Conservation (phyloP, 2,113 vertebrate genomes). For the Thryonomys swinderianus region DNA sequence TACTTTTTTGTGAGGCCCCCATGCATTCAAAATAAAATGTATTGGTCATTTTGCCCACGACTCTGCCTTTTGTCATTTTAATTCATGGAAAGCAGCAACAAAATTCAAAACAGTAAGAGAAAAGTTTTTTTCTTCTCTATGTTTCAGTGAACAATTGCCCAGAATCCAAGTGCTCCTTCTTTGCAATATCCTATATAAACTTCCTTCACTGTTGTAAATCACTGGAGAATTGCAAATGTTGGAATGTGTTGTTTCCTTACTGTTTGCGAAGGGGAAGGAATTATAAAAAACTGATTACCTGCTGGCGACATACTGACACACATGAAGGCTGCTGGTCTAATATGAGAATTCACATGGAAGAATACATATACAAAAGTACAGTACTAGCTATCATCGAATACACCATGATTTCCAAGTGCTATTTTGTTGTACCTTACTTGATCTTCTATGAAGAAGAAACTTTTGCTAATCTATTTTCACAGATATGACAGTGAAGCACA, state of each 20-base stretch:
- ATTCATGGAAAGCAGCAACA: background rate
- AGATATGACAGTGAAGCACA: background rate
- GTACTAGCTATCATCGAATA: background rate
- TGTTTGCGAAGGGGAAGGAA: background rate
- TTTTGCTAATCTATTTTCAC: background rate
- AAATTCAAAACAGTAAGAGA: background rate
- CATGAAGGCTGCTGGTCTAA: background rate
- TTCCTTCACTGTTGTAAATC: background rate
- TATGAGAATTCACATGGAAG: background rate
- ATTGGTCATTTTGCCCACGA: background rate
- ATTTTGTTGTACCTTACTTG: background rate
- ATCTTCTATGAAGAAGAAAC: background rate
- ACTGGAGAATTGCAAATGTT: slow-evolving; percentile 3
- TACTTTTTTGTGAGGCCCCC: background rate
- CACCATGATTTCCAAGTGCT: background rate
- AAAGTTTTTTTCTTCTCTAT: background rate
- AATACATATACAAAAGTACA: background rate
- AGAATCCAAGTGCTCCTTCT: background rate
- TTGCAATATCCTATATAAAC: background rate
- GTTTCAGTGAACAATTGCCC: background rate
- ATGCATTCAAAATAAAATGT: background rate
- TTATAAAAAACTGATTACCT: slow-evolving; percentile 33
- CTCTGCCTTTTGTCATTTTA: slow-evolving; percentile 5
- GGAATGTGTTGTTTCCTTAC: background rate
- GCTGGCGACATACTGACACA: background rate